Conservation (phyloP, 1,140 invertebrate species). For the Steinernema feltiae region DNA sequence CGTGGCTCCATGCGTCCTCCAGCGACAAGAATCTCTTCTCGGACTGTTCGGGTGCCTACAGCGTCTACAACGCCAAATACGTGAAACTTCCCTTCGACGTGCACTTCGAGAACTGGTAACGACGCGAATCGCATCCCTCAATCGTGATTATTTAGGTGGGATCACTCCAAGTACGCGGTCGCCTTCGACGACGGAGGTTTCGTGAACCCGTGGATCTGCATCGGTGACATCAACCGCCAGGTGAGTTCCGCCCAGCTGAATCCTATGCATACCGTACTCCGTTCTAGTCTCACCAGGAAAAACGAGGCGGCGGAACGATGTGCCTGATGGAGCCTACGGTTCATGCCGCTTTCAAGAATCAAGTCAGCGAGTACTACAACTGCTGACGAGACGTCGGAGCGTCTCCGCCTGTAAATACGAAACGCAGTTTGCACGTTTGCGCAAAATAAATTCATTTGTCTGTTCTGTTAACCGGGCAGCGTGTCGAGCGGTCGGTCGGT, state of each 20-base stretch:
- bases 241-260: neutral
- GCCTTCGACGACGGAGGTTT: constrained; percentile 7
- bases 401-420: neutral
- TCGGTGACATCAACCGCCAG: constrained; percentile 38
- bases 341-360: constrained; percentile 4
- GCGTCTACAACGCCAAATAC: constrained; percentile 18
- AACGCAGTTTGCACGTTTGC: too few relatives aligned
- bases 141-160: too few relatives aligned
- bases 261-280: neutral
- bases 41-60: neutral
- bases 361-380: constrained; percentile 12
- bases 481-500: neutral
- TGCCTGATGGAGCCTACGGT: constrained; percentile 16
- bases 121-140: too few relatives aligned
- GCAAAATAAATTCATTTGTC: too few relatives aligned
- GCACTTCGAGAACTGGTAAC: constrained; percentile 28
- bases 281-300: constrained; percentile 20
- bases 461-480: too few relatives aligned
- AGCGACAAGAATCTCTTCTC: neutral
- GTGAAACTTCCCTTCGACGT: constrained; percentile 25
- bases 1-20: constrained; percentile 28
- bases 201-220: constrained; percentile 25
- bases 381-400: neutral
- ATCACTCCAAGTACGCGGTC: constrained; percentile 37
- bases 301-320: constrained; percentile 25